These are phyloP conservation scores for Drosophila sucinea DNA, from an alignment of 1,140 invertebrate species.

Conservation along the genomic window DNA sequence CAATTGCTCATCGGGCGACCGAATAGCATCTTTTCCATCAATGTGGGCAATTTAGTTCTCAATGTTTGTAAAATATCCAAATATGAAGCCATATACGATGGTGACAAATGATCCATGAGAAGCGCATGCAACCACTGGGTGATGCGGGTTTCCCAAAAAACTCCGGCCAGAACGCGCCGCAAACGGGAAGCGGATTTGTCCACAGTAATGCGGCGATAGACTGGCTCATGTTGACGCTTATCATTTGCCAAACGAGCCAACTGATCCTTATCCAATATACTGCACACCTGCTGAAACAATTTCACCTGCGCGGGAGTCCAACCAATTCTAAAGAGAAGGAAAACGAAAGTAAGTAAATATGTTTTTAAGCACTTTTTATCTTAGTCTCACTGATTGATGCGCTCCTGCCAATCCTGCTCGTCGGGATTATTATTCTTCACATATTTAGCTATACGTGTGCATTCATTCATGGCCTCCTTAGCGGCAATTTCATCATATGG, in stretches of 20 bases:
- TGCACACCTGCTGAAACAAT: conserved; percentile 87
- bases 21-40: conserved; percentile 90
- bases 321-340: conserved; percentile 83
- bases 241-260: conserved; percentile 87
- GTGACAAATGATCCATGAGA: conserved; percentile 88
- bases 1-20: conserved; percentile 85
- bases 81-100: conserved; percentile 89
- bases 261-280: conserved; percentile 89
- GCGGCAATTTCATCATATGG: conserved; percentile 87
- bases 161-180: conserved; percentile 87
- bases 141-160: conserved; percentile 88
- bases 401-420: conserved; percentile 89
- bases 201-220: conserved; percentile 87
- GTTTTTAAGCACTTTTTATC: too few species aligned
- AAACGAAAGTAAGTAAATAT: neutral
- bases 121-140: conserved; percentile 91
- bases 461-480: conserved; percentile 89
- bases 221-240: conserved; percentile 86
- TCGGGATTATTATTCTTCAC: conserved; percentile 86
- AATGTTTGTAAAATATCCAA: conserved; percentile 92
- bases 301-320: conserved; percentile 88
- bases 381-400: conserved; percentile 85
- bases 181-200: conserved; percentile 89
- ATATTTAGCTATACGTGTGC: conserved; percentile 86
- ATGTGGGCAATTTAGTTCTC: conserved; percentile 89